phyloP scores from a whole-genome alignment of 2,888 invertebrate genomes.

The Tenthredo livida region DNA sequence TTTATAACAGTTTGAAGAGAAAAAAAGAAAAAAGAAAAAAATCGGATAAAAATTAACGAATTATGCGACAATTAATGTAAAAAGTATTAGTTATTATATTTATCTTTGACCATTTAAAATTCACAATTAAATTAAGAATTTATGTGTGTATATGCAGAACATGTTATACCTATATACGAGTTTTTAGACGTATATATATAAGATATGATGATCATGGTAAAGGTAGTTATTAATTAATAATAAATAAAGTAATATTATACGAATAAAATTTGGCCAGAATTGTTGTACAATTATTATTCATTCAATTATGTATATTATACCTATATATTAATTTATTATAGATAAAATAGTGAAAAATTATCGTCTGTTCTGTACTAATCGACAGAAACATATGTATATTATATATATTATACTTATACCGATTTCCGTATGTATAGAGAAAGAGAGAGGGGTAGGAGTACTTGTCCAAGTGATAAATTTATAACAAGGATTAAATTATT shows the following conservation, averaged over 20 bases:
- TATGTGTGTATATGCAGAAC: constrained; percentile 4
- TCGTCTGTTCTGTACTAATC: not conserved
- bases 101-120: constrained; percentile 1
- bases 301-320: not conserved
- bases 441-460: not conserved
- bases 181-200: not conserved
- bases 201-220: constrained; percentile 10
- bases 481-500: not conserved
- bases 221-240: constrained; percentile 9
- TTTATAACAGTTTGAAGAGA: not conserved
- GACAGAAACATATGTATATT: not conserved
- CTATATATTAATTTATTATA: not conserved
- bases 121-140: not conserved
- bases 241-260: constrained; percentile 3
- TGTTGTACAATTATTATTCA: constrained; percentile 5
- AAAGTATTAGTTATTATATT: constrained; percentile 9
- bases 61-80: not conserved
- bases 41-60: not conserved
- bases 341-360: not conserved
- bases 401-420: not conserved
- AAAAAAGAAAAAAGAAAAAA: not conserved
- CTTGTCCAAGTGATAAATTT: constrained; percentile 26
- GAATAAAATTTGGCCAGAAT: not conserved
- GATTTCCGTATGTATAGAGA: not conserved
- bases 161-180: not conserved